Evolutionary conservation across 2,888 invertebrate species (phyloP).

Genomic region (Melieria omissa): DNA sequence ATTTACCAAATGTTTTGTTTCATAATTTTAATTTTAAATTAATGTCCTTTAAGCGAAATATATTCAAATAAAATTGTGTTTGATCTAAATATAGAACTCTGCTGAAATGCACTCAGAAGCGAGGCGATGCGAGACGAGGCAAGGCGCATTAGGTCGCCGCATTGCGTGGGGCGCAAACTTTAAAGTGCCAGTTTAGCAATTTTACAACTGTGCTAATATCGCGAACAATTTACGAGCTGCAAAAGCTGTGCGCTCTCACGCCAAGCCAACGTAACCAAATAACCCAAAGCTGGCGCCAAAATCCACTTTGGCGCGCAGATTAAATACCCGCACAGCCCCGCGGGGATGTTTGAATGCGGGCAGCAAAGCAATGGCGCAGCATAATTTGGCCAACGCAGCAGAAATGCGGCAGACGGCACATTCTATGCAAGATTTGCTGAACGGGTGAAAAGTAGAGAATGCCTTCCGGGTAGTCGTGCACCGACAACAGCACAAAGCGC

Average conservation of each 20-base stretch:
- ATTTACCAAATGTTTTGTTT: no score
- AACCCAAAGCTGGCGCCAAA: not conserved
- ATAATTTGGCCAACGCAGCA: constrained; percentile 7
- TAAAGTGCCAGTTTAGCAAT: constrained; percentile 17
- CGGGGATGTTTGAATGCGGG: constrained; percentile 1
- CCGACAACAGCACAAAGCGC: no score
- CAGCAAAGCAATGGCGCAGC: not conserved
- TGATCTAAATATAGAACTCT: no score
- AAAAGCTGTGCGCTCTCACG: not conserved
- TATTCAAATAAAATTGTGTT: no score
- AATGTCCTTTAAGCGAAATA: no score
- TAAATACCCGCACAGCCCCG: constrained; percentile 21
- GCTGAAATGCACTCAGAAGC: no score
- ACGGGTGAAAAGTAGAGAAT: no score
- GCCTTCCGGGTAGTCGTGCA: no score
- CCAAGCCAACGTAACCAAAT: not conserved
- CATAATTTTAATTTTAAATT: no score
- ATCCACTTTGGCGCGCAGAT: constrained; percentile 27
- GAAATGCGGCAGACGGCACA: not conserved
- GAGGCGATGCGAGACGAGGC: no score
- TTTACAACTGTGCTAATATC: constrained; percentile 2
- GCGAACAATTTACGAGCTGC: constrained; percentile 20
- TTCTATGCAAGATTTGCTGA: no score
- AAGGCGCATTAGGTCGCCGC: no score
- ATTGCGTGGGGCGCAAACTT: not conserved